Evolutionary conservation across 2,797 vertebrate species (phyloP), one percentile per base, ranked within the genome.

Genomic region (Mus minutoides): DNA sequence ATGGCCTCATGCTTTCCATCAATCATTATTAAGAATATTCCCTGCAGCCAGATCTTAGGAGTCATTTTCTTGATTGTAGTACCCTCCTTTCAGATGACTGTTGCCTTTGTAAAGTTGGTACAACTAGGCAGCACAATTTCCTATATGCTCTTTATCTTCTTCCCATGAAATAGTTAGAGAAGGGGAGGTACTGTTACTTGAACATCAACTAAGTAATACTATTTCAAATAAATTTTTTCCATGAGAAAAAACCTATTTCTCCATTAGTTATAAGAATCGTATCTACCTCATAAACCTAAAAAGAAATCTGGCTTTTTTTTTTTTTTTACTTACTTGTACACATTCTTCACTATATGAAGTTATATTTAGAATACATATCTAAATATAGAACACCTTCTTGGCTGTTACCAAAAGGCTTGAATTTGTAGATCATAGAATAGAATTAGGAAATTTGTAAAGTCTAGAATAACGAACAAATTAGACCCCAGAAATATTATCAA

Each of bases 201-300:
- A 95, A 95, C 89, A 94, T 90, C 91, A 96, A 52, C 34, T 69
- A 67, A 95, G 16, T 24, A 76, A 40, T 84, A 17, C 40, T 91
- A 84, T 92, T 91, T 26, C 37, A 95, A 92, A 82, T 56, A 31
- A 49, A 73, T 91, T 87, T 84, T 84, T 46, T 40, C 83, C 49
- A 75, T 91, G 88, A 91, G 34, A n/a, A 88, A 94, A 96, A 96
- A 93, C 43, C 64, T 22, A 88, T 83, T 88, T 93, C 58, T 43
- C 12, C 43, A 29, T 87, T 58, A 96, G 8, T 87, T 94, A 93
- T 95, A 46, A 88, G 26, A n/a, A 95, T 75, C 8, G 80, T 64
- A 87, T 60, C 19, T 91, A 91, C 95, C 91, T 97, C 52, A 80
- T 94, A 80, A 88, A 92, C 34, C 37, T 89, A 37, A 95, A 54